These are phyloP conservation scores for Scaptomyza hsui DNA, from an alignment of 1,140 invertebrate species.

Conservation along the genomic window DNA sequence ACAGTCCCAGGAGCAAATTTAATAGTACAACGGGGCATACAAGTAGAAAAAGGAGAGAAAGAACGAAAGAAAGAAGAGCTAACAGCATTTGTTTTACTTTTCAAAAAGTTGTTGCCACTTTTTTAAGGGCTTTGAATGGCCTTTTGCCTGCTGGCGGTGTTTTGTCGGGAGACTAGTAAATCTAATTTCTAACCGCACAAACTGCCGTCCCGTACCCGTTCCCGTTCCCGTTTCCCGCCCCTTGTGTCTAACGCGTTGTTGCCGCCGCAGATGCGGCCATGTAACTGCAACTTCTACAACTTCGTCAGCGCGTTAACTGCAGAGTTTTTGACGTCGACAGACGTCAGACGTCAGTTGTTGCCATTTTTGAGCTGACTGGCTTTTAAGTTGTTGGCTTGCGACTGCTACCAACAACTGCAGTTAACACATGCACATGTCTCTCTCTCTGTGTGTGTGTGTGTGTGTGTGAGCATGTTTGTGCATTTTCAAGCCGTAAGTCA, in stretches of 20 bases:
- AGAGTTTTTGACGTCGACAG: conserved; percentile 39
- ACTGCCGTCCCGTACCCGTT: conserved; percentile 4
- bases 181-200: conserved; percentile 74
- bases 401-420: conserved; percentile 53
- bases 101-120: conserved; percentile 67
- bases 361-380: conserved; percentile 74
- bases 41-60: conserved; percentile 11
- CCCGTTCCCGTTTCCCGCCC: no score
- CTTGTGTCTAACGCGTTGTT: not conserved
- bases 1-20: conserved; percentile 69
- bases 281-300: conserved; percentile 68
- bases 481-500: conserved; percentile 24
- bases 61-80: conserved; percentile 21
- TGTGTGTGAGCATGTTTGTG: conserved; percentile 34
- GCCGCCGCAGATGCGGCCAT: conserved; percentile 36
- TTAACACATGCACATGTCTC: conserved; percentile 33
- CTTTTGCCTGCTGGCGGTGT: conserved; percentile 18
- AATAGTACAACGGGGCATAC: conserved; percentile 66
- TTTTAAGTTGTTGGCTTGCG: conserved; percentile 67
- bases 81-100: conserved; percentile 71
- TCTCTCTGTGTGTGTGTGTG: not conserved
- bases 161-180: conserved; percentile 69
- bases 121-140: conserved; percentile 52
- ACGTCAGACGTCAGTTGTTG: conserved; percentile 56
- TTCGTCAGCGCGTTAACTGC: conserved; percentile 75